A percentile compares a stretch with the other conserved stretches of the same genome.
phyloP scores from a whole-genome alignment of 2,797 vertebrate species.

The Premnoplex brunnescens region DNA sequence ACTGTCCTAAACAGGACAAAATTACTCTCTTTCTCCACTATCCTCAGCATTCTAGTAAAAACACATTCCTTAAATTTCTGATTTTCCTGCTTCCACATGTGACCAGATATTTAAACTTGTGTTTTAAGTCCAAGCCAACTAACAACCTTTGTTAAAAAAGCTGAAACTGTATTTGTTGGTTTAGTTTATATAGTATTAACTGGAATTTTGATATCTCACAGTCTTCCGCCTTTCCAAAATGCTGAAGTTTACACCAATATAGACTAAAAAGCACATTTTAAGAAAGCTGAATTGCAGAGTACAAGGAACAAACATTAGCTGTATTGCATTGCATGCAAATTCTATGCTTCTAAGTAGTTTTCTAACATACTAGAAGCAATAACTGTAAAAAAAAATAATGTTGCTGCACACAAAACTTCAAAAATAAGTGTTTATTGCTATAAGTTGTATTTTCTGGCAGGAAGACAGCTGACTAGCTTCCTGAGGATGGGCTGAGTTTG shows the following conservation, averaged over 20 bases:
- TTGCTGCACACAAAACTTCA: neutral
- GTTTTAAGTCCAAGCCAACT: neutral
- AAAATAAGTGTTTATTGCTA: neutral
- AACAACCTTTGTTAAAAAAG: neutral
- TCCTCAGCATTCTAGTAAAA: neutral
- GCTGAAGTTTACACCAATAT: neutral
- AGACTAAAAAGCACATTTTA: neutral
- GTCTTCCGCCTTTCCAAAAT: neutral
- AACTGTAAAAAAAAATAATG: neutral
- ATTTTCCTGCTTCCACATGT: neutral
- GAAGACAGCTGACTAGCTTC: neutral
- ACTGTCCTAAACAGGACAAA: neutral
- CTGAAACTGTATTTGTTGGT: neutral
- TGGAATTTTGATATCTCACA: neutral
- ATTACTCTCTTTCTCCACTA: neutral
- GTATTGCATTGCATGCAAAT: neutral
- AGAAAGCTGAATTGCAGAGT: neutral
- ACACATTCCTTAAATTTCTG: neutral
- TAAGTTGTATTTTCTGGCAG: neutral
- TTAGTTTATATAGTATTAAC: neutral
- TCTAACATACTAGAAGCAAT: neutral
- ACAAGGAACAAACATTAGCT: neutral
- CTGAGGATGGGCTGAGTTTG: neutral
- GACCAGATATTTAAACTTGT: neutral
- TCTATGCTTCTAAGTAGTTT: neutral